Percentiles rank a stretch among this genome's conserved stretches.
Conservation (phyloP, 2,888 invertebrate species). For the Lepidonotus clava region DNA sequence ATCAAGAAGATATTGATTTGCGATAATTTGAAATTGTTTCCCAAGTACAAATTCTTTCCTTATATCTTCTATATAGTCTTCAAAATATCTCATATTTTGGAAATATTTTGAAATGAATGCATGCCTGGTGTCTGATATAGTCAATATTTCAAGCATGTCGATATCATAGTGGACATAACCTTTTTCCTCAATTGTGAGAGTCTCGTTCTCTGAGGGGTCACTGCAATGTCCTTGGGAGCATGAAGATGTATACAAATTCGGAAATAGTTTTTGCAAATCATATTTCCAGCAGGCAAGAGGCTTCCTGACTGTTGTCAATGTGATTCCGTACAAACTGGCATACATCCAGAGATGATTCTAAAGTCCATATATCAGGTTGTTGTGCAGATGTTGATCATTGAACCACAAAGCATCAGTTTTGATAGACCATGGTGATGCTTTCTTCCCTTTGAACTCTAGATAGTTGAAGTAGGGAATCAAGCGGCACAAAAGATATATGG, state of each 20-base stretch:
- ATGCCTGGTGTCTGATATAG: neutral
- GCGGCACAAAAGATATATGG: too few species aligned
- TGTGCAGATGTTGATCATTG: too few species aligned
- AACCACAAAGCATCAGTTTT: too few species aligned
- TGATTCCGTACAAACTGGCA: neutral
- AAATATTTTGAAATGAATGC: neutral
- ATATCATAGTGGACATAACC: neutral
- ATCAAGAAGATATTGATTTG: neutral
- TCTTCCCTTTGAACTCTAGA: too few species aligned
- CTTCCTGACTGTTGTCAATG: neutral
- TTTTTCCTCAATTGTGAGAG: too few species aligned
- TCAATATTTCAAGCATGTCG: neutral
- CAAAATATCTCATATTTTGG: neutral
- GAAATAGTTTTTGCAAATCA: neutral
- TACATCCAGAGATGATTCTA: neutral
- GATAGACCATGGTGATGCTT: too few species aligned
- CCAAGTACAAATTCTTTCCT: neutral
- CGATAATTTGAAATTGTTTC: neutral
- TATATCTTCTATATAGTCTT: neutral
- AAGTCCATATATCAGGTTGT: neutral
- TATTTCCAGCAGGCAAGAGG: neutral
- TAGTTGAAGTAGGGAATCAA: too few species aligned
- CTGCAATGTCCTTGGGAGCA: neutral
- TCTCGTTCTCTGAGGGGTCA: too few species aligned
- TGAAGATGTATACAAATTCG: neutral